Base-by-base conservation (phyloP, 2,888 invertebrate genomes). In the Phortica okadai region DNA sequence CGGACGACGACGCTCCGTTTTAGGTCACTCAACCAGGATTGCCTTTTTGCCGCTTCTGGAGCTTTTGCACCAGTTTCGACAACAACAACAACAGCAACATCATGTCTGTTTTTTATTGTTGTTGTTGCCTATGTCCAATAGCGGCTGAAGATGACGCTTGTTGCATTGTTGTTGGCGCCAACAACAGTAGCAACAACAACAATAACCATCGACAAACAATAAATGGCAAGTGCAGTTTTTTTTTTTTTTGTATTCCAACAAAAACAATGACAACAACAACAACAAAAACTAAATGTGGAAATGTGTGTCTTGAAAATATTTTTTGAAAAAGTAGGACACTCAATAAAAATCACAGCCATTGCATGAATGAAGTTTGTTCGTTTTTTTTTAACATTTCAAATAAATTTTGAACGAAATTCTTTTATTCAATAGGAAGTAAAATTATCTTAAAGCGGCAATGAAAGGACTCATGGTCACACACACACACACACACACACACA, bases 311-410 rank as follows among this genome's bases (percentile, higher is more conserved):
- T 87, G 83, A 84, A 87, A 88, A 90, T 88, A 89, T 82, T 89
- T 90, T 83, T 86, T 88, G 90, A 86, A 90, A 89, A 90, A 89
- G 90, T 89, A 84, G 90, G 89, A 89, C 89, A 89, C 79, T 86
- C 84, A 82, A 88, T 87, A 84, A 85, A 87, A 88, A 88, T 84
- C 86, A 83, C 85, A 76, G 84, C 79, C 78, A 78, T 82, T 80
- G 81, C 79, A 14, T 62, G 62, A 59, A 62, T 73, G 59, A 73
- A 42, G 16, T 74, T 74, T 75, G 76, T 70, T 16, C 14, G 45
- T 77, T 41, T 62, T 74, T 66, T 67, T 75, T 44, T n/a, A 70
- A 50, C 70, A 33, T 33, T 33, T 33, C 33, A 33, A 33, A 33
- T 33, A 33, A 33, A 33, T 33, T 33, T 33, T 5, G 4, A 33